phyloP scores from a whole-genome alignment of 2,888 invertebrate genomes.

The Lottia scabra region DNA sequence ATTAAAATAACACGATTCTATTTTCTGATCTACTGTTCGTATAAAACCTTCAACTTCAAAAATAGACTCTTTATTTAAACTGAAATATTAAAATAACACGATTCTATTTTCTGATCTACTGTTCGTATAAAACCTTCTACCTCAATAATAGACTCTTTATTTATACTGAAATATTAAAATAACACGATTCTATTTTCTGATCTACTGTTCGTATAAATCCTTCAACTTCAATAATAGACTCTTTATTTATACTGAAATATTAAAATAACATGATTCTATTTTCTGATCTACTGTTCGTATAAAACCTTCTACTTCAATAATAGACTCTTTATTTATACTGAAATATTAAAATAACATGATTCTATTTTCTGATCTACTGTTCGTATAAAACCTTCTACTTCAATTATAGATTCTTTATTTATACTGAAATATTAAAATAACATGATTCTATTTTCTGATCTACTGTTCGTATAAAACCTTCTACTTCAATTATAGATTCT shows the following conservation, averaged over 20 bases:
- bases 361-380: conserved; percentile 78
- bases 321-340: conserved; percentile 94
- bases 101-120: conserved; percentile 78
- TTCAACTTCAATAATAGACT: conserved; percentile 93
- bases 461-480: conserved; percentile 82
- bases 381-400: conserved; percentile 85
- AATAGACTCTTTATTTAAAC: conserved; percentile 94
- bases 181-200: too few relatives aligned
- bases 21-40: conserved; percentile 77
- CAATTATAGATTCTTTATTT: conserved; percentile 94
- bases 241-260: conserved; percentile 83
- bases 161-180: conserved; percentile 75
- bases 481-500: conserved; percentile 94
- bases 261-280: too few relatives aligned
- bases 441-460: too few relatives aligned
- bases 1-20: too few relatives aligned
- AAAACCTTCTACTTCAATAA: conserved; percentile 88
- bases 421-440: conserved; percentile 75
- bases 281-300: conserved; percentile 80
- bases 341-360: conserved; percentile 7
- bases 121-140: conserved; percentile 83
- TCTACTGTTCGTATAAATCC: conserved; percentile 82
- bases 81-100: conserved; percentile 68
- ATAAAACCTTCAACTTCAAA: conserved; percentile 89
- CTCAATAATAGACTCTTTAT: conserved; percentile 96